Evolutionary conservation across 2,888 invertebrate species (phyloP), one percentile per base, ranked within the genome.

Genomic region (Drosophila tanythrix): DNA sequence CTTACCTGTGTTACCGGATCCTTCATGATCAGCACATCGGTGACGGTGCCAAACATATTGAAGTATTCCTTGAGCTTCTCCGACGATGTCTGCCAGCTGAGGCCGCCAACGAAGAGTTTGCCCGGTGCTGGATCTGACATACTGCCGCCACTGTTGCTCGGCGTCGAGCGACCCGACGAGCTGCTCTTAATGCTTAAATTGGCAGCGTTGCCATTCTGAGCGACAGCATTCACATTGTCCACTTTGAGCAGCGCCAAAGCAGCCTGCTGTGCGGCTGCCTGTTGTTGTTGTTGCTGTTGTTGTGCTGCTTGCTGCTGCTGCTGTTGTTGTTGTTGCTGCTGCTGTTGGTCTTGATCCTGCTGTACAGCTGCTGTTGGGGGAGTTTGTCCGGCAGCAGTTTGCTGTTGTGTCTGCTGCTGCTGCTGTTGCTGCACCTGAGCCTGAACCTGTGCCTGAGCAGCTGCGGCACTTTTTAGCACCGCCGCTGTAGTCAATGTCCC

Each of bases 11-110:
- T 98, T 46, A 97, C 96, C 1, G 98, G 98, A 93, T 98, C 98
- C 94, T 98, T 98, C 98, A 98, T 98, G 90, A 98, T 98, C 76
- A 98, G 95, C 66, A 98, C 98, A 92, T 98, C 98, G 38, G 97
- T 97, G 81, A 98, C 97, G 7, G 96, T 96, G 69, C 98, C 98
- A 90, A 97, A 98, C 96, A 97, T 97, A 66, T 97, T 96, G 88
- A 98, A 98, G 93, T 98, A 98, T 90, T 98, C 97, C 88, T 97
- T 94, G n/a, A 98, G 95, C 93, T 97, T 98, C 93, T 98, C 98
- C 65, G 97, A 96, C 91, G 97, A 97, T 25, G 98, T 98, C 94
- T 98, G 97, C 98, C 98, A 98, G 93, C 97, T 97, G 74, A 98
- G 95, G 0, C 98, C 98, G 6, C 98, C 98, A 57, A 98, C 98